Evolutionary conservation across 2,113 vertebrate species (phyloP), one percentile per base, ranked within the genome.

Genomic region (Oreochromis niloticus): DNA sequence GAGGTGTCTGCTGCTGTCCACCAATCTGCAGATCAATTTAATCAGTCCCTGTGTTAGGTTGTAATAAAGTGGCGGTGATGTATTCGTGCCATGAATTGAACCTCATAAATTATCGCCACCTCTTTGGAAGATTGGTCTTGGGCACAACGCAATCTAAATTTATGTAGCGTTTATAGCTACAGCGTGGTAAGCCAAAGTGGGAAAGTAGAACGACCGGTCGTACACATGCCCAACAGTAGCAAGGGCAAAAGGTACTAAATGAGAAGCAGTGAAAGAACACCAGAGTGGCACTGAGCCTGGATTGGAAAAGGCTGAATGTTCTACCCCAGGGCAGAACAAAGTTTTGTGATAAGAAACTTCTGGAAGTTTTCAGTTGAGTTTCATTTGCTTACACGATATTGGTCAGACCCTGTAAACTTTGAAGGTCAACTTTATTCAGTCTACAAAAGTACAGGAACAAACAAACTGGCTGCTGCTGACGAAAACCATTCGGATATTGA

Each of bases 151-250:
- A 34, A 22, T 30, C 81, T 93, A 93, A 96, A 96, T 96, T 96
- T 95, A 97, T 91, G 91, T 88, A 41, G 43, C 85, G 17, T 91
- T 95, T 89, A 92, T 61, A 92, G 90, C 91, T 86, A 39, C 73
- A 12, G 87, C 86, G 59, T 82, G 79, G 43, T 75, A 81, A 95
- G 92, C 41, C 87, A 86, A 81, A 84, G 71, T 84, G 92, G 92
- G 90, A 89, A 96, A 94, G 91, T 84, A 30, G 92, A 91, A 91
- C n/a, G 84, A 94, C 85, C 92, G 85, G 96, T 95, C 93, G 19
- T 93, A 90, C 83, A 82, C 66, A 27, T 55, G 57, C 5, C 32
- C 30, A 86, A 81, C 52, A 34, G 43, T 9, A 52, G 46, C 73
- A n/a, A 78, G 73, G 73, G 46, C 73, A 78, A 78, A 78, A 32